These are phyloP conservation scores for Ptychadena robeensis DNA, from an alignment of 2,797 vertebrate species.

Conservation along the genomic window DNA sequence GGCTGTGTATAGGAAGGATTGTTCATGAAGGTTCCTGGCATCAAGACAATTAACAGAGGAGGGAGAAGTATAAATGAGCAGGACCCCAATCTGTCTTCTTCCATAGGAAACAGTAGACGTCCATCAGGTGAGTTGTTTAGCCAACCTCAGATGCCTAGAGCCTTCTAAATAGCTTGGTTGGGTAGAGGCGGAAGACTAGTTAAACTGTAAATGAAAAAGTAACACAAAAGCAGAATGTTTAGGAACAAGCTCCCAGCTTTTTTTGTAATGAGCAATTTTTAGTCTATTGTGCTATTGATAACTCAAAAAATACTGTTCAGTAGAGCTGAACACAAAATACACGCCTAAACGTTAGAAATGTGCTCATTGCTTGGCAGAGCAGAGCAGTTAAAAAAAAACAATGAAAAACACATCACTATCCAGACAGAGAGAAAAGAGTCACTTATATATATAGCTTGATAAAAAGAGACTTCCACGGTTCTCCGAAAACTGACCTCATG, in stretches of 20 bases:
- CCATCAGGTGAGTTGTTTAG: too few relatives aligned
- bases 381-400: too few relatives aligned
- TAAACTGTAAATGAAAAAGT: not conserved
- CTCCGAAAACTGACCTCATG: slow-evolving; percentile 27
- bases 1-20: too few relatives aligned
- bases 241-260: not conserved
- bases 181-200: not conserved
- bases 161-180: too few relatives aligned
- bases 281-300: not conserved
- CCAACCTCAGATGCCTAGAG: too few relatives aligned
- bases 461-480: slow-evolving; percentile 26
- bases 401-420: not conserved
- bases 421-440: not conserved
- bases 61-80: too few relatives aligned
- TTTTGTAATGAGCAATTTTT: not conserved
- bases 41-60: too few relatives aligned
- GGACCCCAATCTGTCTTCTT: too few relatives aligned
- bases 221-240: too few relatives aligned
- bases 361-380: not conserved
- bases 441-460: slow-evolving; percentile 26
- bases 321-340: not conserved
- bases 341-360: not conserved
- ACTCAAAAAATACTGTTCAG: not conserved
- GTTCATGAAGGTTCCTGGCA: too few relatives aligned
- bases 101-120: too few relatives aligned